Conservation (phyloP, 2,888 invertebrate genomes). For the Agrochola macilenta region DNA sequence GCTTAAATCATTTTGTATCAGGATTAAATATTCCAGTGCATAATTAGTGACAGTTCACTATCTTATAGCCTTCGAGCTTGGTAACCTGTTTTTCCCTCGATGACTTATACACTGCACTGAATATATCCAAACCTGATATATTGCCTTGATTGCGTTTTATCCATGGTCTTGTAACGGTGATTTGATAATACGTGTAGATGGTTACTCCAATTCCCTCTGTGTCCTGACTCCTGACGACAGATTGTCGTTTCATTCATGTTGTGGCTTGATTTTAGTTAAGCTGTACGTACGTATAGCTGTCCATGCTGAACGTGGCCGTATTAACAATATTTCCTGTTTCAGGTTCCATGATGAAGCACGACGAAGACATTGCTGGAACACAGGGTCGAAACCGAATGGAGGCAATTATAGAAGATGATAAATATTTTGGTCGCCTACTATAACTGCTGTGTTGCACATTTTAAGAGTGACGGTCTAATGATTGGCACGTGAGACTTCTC, state of each 20-base stretch:
- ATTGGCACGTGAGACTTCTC: not conserved
- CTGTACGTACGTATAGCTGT: no score
- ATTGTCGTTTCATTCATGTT: not conserved
- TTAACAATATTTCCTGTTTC: not conserved
- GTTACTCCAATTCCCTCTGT: not conserved
- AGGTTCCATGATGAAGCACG: not conserved
- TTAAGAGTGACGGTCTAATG: not conserved
- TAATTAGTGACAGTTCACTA: conserved; percentile 60
- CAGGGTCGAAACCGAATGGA: not conserved
- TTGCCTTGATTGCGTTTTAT: conserved; percentile 40
- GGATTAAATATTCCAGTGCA: conserved; percentile 57
- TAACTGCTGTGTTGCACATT: conserved; percentile 4
- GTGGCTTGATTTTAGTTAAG: conserved; percentile 1
- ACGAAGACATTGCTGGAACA: not conserved
- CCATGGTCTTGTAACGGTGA: conserved; percentile 12
- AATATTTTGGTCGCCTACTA: not conserved
- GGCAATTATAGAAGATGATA: not conserved
- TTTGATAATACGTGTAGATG: conserved; percentile 29
- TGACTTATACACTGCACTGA: conserved; percentile 43
- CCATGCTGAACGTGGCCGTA: no score
- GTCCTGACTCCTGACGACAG: not conserved
- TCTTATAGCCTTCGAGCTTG: conserved; percentile 45
- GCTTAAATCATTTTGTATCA: conserved; percentile 53
- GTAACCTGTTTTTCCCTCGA: conserved; percentile 54
- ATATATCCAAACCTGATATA: conserved; percentile 51